phyloP scores from a whole-genome alignment of 2,797 vertebrate genomes.

The Dipus sagitta region DNA sequence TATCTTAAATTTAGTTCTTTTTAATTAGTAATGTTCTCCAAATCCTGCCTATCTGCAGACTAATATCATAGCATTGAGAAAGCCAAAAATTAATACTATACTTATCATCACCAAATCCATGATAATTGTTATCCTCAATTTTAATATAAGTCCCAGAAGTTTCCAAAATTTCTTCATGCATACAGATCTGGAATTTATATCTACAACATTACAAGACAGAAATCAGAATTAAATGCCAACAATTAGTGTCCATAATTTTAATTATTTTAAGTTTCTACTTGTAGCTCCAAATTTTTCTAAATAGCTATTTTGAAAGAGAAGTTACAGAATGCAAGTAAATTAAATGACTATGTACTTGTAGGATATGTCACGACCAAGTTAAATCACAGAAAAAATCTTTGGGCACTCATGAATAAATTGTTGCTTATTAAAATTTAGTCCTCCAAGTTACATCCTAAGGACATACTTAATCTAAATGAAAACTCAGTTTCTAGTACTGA shows the following conservation, averaged over 20 bases:
- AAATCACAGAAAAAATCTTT: too few relatives aligned
- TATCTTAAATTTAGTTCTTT: slow-evolving; percentile 16
- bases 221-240: not conserved
- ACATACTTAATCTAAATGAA: not conserved
- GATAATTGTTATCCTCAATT: not conserved
- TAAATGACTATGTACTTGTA: too few relatives aligned
- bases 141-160: not conserved
- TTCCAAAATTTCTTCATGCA: not conserved
- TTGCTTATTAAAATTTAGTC: too few relatives aligned
- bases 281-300: too few relatives aligned
- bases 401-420: too few relatives aligned
- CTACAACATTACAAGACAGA: not conserved
- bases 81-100: not conserved
- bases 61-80: not conserved
- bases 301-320: too few relatives aligned
- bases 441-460: too few relatives aligned
- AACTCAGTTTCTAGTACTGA: not conserved
- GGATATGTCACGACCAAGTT: too few relatives aligned
- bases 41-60: not conserved
- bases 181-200: not conserved
- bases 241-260: not conserved
- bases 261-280: not conserved
- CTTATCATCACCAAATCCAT: not conserved
- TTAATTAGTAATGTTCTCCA: not conserved
- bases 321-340: too few relatives aligned